Conservation (phyloP, 1,140 invertebrate species). For the Drosophila nigrodunni region DNA sequence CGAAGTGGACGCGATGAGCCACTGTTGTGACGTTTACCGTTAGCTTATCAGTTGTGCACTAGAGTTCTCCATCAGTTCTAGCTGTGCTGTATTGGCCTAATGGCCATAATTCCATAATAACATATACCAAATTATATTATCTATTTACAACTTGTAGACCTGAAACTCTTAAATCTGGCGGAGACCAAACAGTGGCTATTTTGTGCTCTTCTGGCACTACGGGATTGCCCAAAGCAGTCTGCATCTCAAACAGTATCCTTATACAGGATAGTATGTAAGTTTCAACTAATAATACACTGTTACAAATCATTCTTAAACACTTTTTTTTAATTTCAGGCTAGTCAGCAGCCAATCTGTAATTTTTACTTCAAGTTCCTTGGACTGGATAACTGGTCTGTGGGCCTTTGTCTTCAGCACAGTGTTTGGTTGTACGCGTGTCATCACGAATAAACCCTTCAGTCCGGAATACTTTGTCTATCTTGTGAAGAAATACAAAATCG, state of each 20-base stretch:
- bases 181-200: constrained; percentile 77
- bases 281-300: no score
- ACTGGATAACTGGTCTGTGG: constrained; percentile 76
- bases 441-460: constrained; percentile 59
- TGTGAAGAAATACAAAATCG: constrained; percentile 77
- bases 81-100: no score
- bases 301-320: not conserved
- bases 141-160: constrained; percentile 41
- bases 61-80: no score
- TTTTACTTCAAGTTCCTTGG: constrained; percentile 64
- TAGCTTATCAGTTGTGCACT: no score
- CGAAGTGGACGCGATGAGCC: no score
- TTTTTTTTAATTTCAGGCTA: constrained; percentile 31
- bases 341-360: constrained; percentile 60
- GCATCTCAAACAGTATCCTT: constrained; percentile 87
- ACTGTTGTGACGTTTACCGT: no score
- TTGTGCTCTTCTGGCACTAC: constrained; percentile 90
- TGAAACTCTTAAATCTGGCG: constrained; percentile 50
- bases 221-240: constrained; percentile 91
- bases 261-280: constrained; percentile 62
- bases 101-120: no score
- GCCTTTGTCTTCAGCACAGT: constrained; percentile 58
- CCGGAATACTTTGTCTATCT: constrained; percentile 63
- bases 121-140: not conserved
- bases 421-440: constrained; percentile 65